Base-by-base conservation (phyloP, 2,797 vertebrate genomes). In the Bradypodion ventrale region DNA sequence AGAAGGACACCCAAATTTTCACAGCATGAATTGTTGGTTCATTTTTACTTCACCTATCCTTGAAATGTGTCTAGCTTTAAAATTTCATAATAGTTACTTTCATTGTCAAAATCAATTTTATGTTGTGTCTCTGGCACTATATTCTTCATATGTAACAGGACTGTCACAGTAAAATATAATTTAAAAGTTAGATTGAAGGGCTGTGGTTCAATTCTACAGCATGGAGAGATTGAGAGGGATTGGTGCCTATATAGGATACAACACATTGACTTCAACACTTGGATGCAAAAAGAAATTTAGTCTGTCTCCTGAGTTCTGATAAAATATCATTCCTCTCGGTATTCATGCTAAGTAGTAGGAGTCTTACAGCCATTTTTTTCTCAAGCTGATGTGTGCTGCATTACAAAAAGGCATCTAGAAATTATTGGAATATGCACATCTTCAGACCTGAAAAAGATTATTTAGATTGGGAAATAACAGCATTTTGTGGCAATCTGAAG, bases 61-160 rank as follows among this genome's bases (percentile, higher is more conserved):
- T 84, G 83, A 79, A 79, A 73, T 73, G 79, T 56, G 32, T 73
- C 68, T 84, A 74, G 60, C 60, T 35, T 60, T 79, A 84, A 79
- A 84, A 52, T 52, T 59, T 79, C 79, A 74, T 65, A 79, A 74
- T 65, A 74, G 56, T 52, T 60, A 74, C 44, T 74, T 73, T 73
- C 69, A 84, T 79, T 84, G 76, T 79, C 76, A 84, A 84, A 79
- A 84, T 73, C 76, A 79, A 79, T 84, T 84, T 74, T 79, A 84
- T 65, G 73, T 56, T 84, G 69, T 56, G 59, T 79, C 82, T 83
- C 35, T 79, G 59, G 76, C 69, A 79, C 49, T 65, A 79, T 63
- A 79, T 84, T 40, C 19, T 78, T 10, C 27, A 59, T 29, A 84
- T 52, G 56, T 65, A 65, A 62, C 69, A 74, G 5, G 69, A 63